A percentile compares a stretch with the other conserved stretches of the same genome.
phyloP scores from a whole-genome alignment of 1,140 invertebrate genomes.

The Drosophila pseudoobscura region DNA sequence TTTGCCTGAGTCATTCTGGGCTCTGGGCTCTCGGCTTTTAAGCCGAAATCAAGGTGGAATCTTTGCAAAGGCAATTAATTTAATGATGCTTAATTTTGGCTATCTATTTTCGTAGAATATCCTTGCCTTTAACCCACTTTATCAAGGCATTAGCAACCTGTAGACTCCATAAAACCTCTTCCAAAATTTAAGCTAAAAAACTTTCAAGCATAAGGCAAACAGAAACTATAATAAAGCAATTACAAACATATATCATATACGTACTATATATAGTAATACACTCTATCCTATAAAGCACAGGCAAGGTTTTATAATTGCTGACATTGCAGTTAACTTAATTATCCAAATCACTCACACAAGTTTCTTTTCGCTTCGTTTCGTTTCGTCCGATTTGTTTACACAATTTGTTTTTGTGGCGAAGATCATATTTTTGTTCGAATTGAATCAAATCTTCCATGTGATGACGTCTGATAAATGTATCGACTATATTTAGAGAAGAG shows the following conservation, averaged over 20 bases:
- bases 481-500: conserved; percentile 22
- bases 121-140: conserved; percentile 27
- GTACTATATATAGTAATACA: conserved; percentile 15
- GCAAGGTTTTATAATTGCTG: conserved; percentile 55
- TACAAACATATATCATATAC: conserved; percentile 28
- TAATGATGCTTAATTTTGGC: conserved; percentile 5
- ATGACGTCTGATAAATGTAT: conserved; percentile 28
- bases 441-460: neutral
- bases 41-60: conserved; percentile 59
- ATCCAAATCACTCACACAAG: conserved; percentile 38
- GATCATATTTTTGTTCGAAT: neutral
- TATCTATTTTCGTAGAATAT: conserved; percentile 4
- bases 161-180: too few relatives aligned
- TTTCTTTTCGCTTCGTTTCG: too few relatives aligned
- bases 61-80: neutral
- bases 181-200: conserved; percentile 18
- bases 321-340: conserved; percentile 65
- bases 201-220: conserved; percentile 45
- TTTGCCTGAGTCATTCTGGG: conserved; percentile 64
- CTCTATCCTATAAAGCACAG: conserved; percentile 5
- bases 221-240: conserved; percentile 44
- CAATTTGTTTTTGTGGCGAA: conserved; percentile 9
- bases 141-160: neutral
- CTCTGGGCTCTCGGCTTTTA: conserved; percentile 20
- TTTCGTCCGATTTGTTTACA: conserved; percentile 30